Conservation (phyloP, 2,113 vertebrate species). For the Pteropus alecto region DNA sequence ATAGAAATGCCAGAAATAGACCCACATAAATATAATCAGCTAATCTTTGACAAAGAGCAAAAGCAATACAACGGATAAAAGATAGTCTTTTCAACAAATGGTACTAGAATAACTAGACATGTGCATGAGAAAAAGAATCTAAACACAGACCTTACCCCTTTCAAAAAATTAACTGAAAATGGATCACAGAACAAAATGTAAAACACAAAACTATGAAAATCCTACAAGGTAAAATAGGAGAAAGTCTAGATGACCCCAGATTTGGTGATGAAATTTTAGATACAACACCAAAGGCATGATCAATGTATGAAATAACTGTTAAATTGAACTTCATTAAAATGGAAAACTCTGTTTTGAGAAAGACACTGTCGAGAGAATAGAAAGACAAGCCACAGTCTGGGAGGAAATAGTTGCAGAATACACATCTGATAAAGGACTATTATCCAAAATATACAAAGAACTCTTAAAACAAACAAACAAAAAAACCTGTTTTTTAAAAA, state of each 20-base stretch:
- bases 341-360: background rate
- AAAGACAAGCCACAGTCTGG: background rate
- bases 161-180: background rate
- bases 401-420: background rate
- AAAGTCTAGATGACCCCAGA: background rate
- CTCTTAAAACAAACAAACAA: background rate
- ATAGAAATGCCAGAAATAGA: background rate
- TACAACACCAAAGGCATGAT: background rate
- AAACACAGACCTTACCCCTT: background rate
- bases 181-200: background rate
- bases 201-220: background rate
- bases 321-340: background rate
- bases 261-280: background rate
- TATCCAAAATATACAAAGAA: background rate
- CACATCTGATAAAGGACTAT: background rate
- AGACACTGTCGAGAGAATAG: background rate
- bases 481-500: background rate
- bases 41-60: background rate
- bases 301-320: background rate
- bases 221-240: background rate
- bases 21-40: background rate
- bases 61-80: background rate
- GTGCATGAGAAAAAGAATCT: background rate
- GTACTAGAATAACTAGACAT: background rate
- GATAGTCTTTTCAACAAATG: background rate